Percentiles rank a stretch among this genome's conserved stretches.
phyloP scores from a whole-genome alignment of 2,888 invertebrate genomes.

The Ormyrus pomaceus region DNA sequence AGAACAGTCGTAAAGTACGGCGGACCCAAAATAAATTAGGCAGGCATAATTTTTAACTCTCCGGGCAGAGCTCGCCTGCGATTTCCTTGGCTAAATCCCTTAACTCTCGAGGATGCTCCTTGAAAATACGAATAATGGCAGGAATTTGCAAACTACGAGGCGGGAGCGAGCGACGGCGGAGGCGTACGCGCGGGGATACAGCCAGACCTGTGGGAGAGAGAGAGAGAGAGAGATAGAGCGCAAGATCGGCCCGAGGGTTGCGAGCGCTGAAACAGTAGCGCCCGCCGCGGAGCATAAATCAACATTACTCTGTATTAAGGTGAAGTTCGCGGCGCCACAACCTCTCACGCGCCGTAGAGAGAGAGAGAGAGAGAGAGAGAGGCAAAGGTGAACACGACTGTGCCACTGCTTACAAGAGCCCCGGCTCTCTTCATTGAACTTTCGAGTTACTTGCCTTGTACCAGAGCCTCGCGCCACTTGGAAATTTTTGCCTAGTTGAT shows the following conservation, averaged over 20 bases:
- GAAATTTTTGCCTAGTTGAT: constrained; percentile 43
- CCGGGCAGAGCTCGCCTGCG: constrained; percentile 1
- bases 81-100: constrained; percentile 46
- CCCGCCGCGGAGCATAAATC: constrained; percentile 69
- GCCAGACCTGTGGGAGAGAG: constrained; percentile 22
- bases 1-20: not conserved
- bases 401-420: constrained; percentile 10
- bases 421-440: constrained; percentile 52
- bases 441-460: constrained; percentile 38
- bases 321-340: constrained; percentile 63
- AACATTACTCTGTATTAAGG: constrained; percentile 75
- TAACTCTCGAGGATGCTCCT: constrained; percentile 51
- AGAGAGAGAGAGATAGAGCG: constrained; percentile 51
- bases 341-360: constrained; percentile 3
- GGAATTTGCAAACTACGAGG: constrained; percentile 56
- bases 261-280: constrained; percentile 53
- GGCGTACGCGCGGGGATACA: not conserved
- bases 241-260: constrained; percentile 60
- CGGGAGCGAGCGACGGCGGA: constrained; percentile 47
- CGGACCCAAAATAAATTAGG: constrained; percentile 28
- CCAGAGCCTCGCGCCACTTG: constrained; percentile 22
- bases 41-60: constrained; percentile 33
- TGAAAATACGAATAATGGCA: constrained; percentile 56
- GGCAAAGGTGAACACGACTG: constrained; percentile 44
- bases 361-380: constrained; percentile 38